Conservation (phyloP, 23 tunicate species). For the Clavelina lepadiformis region DNA sequence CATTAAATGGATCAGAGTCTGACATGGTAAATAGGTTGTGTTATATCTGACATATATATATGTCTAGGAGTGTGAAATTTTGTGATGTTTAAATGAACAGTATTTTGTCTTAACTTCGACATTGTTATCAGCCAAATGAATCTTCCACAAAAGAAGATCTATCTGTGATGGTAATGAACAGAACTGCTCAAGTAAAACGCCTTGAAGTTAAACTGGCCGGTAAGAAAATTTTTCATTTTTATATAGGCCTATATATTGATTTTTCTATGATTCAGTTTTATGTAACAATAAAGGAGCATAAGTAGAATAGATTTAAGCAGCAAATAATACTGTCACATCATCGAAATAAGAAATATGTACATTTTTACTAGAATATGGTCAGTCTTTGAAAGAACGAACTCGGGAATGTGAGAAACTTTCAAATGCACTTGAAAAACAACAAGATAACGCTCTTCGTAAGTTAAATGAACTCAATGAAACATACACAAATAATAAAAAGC, state of each 20-base stretch:
- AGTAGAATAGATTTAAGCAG: too few species aligned
- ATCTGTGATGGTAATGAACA: slow-evolving; percentile 33
- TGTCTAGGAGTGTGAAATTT: not conserved
- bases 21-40: slow-evolving; percentile 33
- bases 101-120: not conserved
- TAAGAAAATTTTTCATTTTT: too few species aligned
- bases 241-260: too few species aligned
- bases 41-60: not conserved
- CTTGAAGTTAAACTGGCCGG: slow-evolving; percentile 84
- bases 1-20: slow-evolving; percentile 48
- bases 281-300: too few species aligned
- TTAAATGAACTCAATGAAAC: slow-evolving; percentile 63
- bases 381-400: slow-evolving; percentile 78
- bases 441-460: slow-evolving; percentile 71
- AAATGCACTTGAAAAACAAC: slow-evolving; percentile 71
- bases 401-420: slow-evolving; percentile 77
- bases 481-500: slow-evolving; percentile 26
- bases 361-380: slow-evolving; percentile 50
- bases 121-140: slow-evolving; percentile 27
- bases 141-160: slow-evolving; percentile 66
- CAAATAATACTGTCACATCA: not conserved
- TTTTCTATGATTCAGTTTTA: too few species aligned
- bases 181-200: slow-evolving; percentile 70
- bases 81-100: too few species aligned
- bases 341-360: not conserved